phyloP scores from a whole-genome alignment of 2,888 invertebrate species.

The Xanthia icteritia region DNA sequence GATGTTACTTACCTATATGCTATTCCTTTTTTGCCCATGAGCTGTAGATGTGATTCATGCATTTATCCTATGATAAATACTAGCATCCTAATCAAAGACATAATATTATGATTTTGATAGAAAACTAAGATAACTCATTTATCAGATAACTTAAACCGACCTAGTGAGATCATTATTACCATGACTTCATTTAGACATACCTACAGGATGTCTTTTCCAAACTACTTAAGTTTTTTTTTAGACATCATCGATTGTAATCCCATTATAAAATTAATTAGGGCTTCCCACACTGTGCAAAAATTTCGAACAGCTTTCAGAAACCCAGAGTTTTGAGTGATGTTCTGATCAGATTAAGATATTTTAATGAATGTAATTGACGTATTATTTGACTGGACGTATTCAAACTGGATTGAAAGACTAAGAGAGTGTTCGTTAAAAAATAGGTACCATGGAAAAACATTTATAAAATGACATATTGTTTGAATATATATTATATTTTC shows the following conservation, averaged over 20 bases:
- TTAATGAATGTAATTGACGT: no score
- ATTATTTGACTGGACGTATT: no score
- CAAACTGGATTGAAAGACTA: no score
- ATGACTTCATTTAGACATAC: conserved; percentile 20
- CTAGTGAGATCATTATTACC: not conserved
- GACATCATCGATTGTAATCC: not conserved
- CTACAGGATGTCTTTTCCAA: not conserved
- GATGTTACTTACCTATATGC: not conserved
- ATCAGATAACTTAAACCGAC: conserved; percentile 21
- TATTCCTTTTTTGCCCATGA: not conserved
- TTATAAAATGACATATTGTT: no score
- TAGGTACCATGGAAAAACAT: no score
- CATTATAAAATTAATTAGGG: no score
- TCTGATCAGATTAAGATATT: no score
- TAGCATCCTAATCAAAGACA: not conserved
- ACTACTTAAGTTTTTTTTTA: not conserved
- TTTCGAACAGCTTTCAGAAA: no score
- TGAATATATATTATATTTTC: no score
- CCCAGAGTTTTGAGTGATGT: no score
- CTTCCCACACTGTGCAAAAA: no score
- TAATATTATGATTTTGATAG: conserved; percentile 11
- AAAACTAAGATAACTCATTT: conserved; percentile 14
- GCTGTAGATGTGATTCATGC: conserved; percentile 11
- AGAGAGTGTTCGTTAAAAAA: no score
- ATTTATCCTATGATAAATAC: not conserved